phyloP scores from a whole-genome alignment of 2,888 invertebrate genomes.

The Tiphia femorata region DNA sequence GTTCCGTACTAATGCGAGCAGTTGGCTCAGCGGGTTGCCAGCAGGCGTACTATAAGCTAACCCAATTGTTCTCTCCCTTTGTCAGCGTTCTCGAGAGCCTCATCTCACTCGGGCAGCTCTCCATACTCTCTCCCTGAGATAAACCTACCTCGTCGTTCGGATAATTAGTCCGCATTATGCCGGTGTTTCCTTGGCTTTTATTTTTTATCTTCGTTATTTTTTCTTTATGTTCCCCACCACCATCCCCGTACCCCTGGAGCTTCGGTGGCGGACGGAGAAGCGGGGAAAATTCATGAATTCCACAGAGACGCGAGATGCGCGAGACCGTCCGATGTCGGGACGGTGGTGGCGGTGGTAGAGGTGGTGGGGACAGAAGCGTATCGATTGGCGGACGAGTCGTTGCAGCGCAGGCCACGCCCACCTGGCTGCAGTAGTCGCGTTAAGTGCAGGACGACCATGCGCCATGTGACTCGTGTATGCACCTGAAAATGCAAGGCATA shows the following conservation, averaged over 20 bases:
- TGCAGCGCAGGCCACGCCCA: slow-evolving; percentile 38
- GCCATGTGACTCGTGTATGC: slow-evolving; percentile 41
- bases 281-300: slow-evolving; percentile 29
- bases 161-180: slow-evolving; percentile 30
- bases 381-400: slow-evolving; percentile 59
- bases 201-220: too few species aligned
- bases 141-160: slow-evolving; percentile 27
- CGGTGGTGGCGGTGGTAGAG: background rate
- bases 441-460: slow-evolving; percentile 31
- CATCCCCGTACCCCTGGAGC: too few species aligned
- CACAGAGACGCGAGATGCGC: slow-evolving; percentile 21
- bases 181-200: too few species aligned
- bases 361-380: slow-evolving; percentile 55
- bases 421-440: slow-evolving; percentile 1
- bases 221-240: too few species aligned
- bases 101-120: too few species aligned
- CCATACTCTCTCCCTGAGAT: too few species aligned
- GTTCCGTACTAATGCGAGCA: too few species aligned
- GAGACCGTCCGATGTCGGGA: slow-evolving; percentile 2
- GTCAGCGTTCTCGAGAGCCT: too few species aligned
- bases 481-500: slow-evolving; percentile 31
- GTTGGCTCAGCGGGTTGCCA: too few species aligned
- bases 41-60: too few species aligned
- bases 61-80: too few species aligned
- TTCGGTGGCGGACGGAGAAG: slow-evolving; percentile 3